phyloP scores from a whole-genome alignment of 2,797 vertebrate genomes.

The Micrastur ruficollis region DNA sequence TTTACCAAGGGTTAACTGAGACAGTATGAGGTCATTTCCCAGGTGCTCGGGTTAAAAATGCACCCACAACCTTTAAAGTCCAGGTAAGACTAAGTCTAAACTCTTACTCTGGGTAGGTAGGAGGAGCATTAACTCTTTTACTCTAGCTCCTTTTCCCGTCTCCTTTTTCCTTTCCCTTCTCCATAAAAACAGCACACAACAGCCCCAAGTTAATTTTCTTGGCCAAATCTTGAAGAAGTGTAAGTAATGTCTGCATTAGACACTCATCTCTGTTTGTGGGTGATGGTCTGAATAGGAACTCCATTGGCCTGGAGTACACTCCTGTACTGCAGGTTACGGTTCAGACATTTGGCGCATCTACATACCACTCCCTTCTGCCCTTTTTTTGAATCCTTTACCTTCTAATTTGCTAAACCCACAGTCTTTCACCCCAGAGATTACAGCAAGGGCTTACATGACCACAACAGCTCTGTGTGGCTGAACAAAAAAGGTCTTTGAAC shows the following conservation, averaged over 20 bases:
- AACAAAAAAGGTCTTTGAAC: background rate
- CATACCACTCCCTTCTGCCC: background rate
- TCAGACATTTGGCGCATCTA: background rate
- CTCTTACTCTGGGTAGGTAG: background rate
- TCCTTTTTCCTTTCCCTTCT: background rate
- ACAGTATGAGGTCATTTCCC: background rate
- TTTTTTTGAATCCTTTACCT: background rate
- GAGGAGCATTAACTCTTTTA: background rate
- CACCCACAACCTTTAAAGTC: background rate
- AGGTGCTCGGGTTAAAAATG: background rate
- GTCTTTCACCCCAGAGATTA: background rate
- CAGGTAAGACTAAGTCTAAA: background rate
- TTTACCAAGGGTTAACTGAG: background rate
- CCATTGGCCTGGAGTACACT: background rate
- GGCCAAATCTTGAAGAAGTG: background rate
- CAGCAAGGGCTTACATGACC: background rate
- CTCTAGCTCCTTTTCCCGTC: background rate
- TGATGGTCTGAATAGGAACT: background rate
- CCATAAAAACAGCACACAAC: background rate
- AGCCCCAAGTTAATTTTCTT: background rate
- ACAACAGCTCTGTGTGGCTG: background rate
- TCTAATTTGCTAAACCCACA: background rate
- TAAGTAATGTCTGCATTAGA: background rate
- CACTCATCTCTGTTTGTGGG: background rate
- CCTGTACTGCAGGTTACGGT: background rate